phyloP scores from a whole-genome alignment of 2,797 vertebrate genomes.

The Dendrocincla fuliginosa region DNA sequence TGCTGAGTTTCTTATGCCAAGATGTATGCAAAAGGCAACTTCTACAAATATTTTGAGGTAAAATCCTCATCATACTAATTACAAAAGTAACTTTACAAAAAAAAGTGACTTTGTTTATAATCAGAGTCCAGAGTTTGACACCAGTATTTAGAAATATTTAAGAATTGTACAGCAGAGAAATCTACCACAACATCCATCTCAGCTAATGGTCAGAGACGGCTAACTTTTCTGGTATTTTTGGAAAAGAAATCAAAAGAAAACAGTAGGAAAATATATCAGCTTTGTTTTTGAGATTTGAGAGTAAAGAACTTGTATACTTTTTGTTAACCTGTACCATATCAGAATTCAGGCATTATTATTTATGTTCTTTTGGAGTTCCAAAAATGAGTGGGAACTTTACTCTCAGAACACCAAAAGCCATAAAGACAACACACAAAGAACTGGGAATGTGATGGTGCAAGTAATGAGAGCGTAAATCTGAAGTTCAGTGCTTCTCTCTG shows the following conservation, averaged over 20 bases:
- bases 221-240: neutral
- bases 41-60: neutral
- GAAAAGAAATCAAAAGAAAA: conserved; percentile 10
- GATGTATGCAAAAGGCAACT: neutral
- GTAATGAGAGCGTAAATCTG: neutral
- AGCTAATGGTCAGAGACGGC: neutral
- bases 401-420: neutral
- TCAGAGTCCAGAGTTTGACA: neutral
- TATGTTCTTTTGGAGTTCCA: neutral
- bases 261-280: neutral
- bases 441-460: neutral
- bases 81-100: neutral
- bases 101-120: neutral
- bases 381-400: neutral
- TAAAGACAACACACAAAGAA: conserved; percentile 19
- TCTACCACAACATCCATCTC: neutral
- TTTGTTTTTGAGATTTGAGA: neutral
- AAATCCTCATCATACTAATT: neutral
- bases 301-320: neutral
- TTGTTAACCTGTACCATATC: neutral
- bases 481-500: neutral
- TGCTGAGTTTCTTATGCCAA: neutral
- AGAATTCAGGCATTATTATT: conserved; percentile 4
- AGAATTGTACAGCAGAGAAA: neutral
- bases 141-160: neutral